Conservation (phyloP, 2,888 invertebrate genomes). For the Pediacus dermestoides region DNA sequence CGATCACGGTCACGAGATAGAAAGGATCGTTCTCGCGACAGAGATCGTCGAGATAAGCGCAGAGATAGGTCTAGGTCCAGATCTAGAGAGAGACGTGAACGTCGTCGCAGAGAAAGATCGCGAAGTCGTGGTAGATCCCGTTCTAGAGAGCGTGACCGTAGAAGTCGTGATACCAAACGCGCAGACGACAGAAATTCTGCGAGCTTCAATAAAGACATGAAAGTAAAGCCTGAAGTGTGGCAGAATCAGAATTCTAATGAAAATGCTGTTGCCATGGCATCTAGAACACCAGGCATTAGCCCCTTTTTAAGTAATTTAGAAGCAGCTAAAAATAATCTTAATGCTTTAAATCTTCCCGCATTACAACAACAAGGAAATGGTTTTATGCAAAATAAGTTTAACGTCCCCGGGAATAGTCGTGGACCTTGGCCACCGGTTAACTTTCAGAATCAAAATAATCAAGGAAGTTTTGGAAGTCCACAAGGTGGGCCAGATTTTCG, state of each 20-base stretch:
- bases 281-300: no score
- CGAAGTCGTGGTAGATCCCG: slow-evolving; percentile 57
- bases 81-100: slow-evolving; percentile 52
- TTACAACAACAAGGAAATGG: slow-evolving; percentile 7
- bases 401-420: slow-evolving; percentile 8
- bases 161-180: slow-evolving; percentile 34
- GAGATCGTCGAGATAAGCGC: slow-evolving; percentile 43
- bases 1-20: slow-evolving; percentile 45
- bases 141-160: slow-evolving; percentile 54
- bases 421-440: slow-evolving; percentile 17
- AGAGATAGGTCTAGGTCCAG: slow-evolving; percentile 47
- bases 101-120: slow-evolving; percentile 58
- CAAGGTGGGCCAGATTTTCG: no score
- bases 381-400: slow-evolving; percentile 11
- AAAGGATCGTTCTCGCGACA: slow-evolving; percentile 38
- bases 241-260: slow-evolving; percentile 15
- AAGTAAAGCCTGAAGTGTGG: slow-evolving; percentile 30
- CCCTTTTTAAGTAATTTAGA: no score
- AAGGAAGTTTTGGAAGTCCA: no score
- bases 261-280: no score
- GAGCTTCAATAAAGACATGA: slow-evolving; percentile 12
- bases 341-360: slow-evolving; percentile 49
- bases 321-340: slow-evolving; percentile 59
- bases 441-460: slow-evolving; percentile 13
- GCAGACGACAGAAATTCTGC: slow-evolving; percentile 23